Conservation (phyloP, 2,797 vertebrate species). For the Rhyacichthys aspro region DNA sequence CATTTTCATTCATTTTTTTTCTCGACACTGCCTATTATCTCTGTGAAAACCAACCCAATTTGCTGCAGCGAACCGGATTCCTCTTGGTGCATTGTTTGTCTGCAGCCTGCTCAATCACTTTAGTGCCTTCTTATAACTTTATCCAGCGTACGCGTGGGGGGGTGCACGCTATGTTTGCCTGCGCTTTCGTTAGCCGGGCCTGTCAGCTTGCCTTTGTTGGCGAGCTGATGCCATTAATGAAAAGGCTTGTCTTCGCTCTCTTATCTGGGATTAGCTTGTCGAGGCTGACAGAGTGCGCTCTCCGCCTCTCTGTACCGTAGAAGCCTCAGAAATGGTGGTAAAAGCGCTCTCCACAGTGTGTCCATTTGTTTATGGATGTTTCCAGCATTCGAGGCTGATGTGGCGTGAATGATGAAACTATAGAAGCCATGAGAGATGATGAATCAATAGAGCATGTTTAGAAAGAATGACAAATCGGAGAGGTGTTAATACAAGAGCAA, state of each 20-base stretch:
- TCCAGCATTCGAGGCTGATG: not conserved
- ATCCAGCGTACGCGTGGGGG: slow-evolving; percentile 23
- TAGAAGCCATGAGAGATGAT: slow-evolving; percentile 4
- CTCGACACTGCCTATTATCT: not conserved
- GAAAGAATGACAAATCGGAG: not conserved
- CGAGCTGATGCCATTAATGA: slow-evolving; percentile 57
- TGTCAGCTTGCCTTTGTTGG: slow-evolving; percentile 60
- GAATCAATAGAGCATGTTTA: slow-evolving; percentile 9
- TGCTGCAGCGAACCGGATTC: slow-evolving; percentile 30
- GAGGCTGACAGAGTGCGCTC: slow-evolving; percentile 45
- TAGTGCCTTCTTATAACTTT: slow-evolving; percentile 51
- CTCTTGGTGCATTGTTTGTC: slow-evolving; percentile 28
- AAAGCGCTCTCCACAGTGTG: slow-evolving; percentile 11
- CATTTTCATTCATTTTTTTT: slow-evolving; percentile 3
- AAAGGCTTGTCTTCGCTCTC: slow-evolving; percentile 56
- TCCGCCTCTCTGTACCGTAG: slow-evolving; percentile 4
- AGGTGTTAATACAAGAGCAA: not conserved
- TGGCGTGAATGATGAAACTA: not conserved
- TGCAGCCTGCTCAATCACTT: slow-evolving; percentile 31
- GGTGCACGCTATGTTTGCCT: slow-evolving; percentile 23
- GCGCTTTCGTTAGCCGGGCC: slow-evolving; percentile 45
- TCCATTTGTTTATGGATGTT: not conserved
- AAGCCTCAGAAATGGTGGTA: slow-evolving; percentile 16
- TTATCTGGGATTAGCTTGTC: slow-evolving; percentile 71
- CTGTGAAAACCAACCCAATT: slow-evolving; percentile 2